Evolutionary conservation across 1,140 invertebrate genomes (phyloP).

Genomic region (Laupala kohalensis): DNA sequence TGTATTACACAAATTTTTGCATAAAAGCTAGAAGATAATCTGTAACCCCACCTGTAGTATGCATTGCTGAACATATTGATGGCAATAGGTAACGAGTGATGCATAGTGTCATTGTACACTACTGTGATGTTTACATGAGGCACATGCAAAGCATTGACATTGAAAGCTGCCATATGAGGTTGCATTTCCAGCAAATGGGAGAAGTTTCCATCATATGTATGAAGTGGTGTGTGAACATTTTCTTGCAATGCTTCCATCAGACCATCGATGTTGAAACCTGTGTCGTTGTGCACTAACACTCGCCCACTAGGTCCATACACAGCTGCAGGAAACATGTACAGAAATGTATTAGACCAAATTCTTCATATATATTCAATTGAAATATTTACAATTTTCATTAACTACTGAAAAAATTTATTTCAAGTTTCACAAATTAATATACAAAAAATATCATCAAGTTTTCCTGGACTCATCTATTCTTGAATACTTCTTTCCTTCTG

Average conservation of each 20-base stretch:
- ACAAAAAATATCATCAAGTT: too few species aligned
- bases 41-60: constrained; percentile 43
- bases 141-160: constrained; percentile 38
- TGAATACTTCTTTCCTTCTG: neutral
- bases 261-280: constrained; percentile 26
- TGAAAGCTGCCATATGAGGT: constrained; percentile 50
- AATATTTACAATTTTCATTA: neutral
- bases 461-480: too few species aligned
- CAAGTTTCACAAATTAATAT: too few species aligned
- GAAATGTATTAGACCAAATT: neutral
- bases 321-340: neutral
- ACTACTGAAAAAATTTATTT: too few species aligned
- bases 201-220: constrained; percentile 48
- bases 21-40: too few species aligned
- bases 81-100: constrained; percentile 63
- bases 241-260: constrained; percentile 27
- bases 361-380: neutral
- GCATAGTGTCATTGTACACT: constrained; percentile 64
- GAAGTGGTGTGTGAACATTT: constrained; percentile 7
- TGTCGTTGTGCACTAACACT: constrained; percentile 4
- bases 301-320: neutral
- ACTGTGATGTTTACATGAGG: constrained; percentile 39
- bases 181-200: constrained; percentile 41
- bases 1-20: too few species aligned
- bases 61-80: constrained; percentile 61